These are phyloP conservation scores for Himalopsyche anomala DNA, from an alignment of 2,888 invertebrate genomes.

Conservation along the genomic window DNA sequence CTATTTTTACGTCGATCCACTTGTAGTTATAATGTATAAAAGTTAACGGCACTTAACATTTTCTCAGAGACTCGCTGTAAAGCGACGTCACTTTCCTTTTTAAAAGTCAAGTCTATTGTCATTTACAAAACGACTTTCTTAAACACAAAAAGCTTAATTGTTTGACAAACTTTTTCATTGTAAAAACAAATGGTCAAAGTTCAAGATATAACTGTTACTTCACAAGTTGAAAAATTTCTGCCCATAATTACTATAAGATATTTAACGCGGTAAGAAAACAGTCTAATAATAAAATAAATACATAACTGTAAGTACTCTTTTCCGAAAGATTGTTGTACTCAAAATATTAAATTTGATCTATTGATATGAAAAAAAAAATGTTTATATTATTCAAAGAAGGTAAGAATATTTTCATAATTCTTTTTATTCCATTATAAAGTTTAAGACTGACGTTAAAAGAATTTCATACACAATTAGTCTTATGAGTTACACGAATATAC, in stretches of 20 bases:
- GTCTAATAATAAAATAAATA: no score
- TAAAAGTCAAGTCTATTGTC: slow-evolving; percentile 39
- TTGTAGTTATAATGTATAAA: background rate
- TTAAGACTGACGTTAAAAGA: no score
- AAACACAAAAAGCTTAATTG: slow-evolving; percentile 31
- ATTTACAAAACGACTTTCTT: slow-evolving; percentile 28
- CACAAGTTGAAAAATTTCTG: background rate
- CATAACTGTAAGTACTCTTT: no score
- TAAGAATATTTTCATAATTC: no score
- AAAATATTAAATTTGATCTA: no score
- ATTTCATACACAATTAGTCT: no score
- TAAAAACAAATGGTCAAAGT: slow-evolving; percentile 15
- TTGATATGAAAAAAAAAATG: no score
- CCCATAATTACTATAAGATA: background rate
- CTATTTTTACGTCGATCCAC: background rate
- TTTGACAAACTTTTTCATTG: slow-evolving; percentile 14
- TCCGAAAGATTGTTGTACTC: no score
- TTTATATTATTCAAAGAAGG: no score
- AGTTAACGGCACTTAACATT: background rate
- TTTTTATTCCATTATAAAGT: no score
- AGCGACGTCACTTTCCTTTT: background rate
- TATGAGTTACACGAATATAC: no score
- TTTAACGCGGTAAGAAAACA: background rate
- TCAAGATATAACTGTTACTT: background rate
- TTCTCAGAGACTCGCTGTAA: background rate